These are phyloP conservation scores for Holacanthus passer DNA, from an alignment of 2,113 vertebrate genomes.

Conservation along the genomic window DNA sequence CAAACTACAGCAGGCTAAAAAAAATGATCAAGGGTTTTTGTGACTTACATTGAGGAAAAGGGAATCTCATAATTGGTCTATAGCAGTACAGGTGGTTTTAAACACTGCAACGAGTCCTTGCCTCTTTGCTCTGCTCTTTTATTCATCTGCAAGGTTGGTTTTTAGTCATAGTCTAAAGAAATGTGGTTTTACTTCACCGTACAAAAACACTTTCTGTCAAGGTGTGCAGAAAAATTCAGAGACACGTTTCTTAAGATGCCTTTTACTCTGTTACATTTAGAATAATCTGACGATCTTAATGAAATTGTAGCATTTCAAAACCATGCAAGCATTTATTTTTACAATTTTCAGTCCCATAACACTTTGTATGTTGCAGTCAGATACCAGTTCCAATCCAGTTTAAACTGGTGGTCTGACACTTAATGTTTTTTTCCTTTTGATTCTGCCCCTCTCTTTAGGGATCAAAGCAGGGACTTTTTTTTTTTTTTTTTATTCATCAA, in stretches of 20 bases:
- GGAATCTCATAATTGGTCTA: constrained; percentile 41
- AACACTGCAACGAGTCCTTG: constrained; percentile 38
- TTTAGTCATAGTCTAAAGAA: constrained; percentile 35
- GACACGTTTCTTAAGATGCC: constrained; percentile 33
- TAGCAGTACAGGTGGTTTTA: constrained; percentile 35
- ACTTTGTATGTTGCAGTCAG: constrained; percentile 13
- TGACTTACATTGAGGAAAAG: constrained; percentile 34
- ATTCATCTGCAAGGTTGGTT: constrained; percentile 27
- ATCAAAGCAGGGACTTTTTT: constrained; percentile 35
- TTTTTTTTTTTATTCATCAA: constrained; percentile 5
- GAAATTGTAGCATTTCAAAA: constrained; percentile 52
- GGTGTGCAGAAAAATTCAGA: constrained; percentile 24
- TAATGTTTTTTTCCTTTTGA: not conserved
- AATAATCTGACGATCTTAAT: constrained; percentile 40
- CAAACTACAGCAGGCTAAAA: constrained; percentile 69
- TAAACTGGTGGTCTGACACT: constrained; percentile 12
- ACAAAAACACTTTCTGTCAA: constrained; percentile 26
- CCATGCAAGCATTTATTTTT: constrained; percentile 34
- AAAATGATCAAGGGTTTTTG: constrained; percentile 51
- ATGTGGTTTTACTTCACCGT: constrained; percentile 28
- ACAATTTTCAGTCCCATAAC: not conserved
- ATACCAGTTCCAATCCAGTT: constrained; percentile 23
- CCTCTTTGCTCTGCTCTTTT: constrained; percentile 23
- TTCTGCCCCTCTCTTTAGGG: constrained; percentile 12
- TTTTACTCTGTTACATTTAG: constrained; percentile 25